A percentile compares a stretch with the other conserved stretches of the same genome.
Evolutionary conservation across 2,113 vertebrate species (phyloP).

Genomic region (Sardina pilchardus): DNA sequence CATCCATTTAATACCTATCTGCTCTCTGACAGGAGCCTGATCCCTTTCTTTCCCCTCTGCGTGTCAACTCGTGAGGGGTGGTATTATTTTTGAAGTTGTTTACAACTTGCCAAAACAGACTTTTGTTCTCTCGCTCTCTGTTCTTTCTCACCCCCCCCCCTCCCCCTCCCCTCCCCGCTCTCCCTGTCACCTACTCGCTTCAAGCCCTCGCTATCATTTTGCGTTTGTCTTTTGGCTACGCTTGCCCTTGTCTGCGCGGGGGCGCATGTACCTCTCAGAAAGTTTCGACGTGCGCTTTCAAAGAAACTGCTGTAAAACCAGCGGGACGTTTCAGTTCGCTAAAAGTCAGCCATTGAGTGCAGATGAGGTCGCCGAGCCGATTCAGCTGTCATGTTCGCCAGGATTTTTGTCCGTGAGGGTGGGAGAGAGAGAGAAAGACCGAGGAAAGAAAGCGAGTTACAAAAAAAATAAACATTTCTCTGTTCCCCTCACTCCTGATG

Average conservation of each 20-base stretch:
- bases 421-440: background rate
- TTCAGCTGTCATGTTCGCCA: background rate
- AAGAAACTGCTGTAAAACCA: background rate
- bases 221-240: background rate
- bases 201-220: background rate
- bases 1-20: constrained; percentile 13
- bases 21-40: background rate
- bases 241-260: background rate
- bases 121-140: background rate
- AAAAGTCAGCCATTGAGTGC: background rate
- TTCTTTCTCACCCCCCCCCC: background rate
- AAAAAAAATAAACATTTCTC: background rate
- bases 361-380: background rate
- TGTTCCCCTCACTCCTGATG: background rate
- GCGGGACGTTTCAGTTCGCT: background rate
- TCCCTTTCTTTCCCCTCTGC: background rate
- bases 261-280: background rate
- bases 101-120: constrained; percentile 1
- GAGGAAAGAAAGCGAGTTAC: background rate
- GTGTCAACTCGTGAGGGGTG: background rate
- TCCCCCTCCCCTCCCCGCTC: background rate
- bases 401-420: background rate
- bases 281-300: background rate
- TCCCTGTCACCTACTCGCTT: background rate
- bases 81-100: constrained; percentile 8